These are phyloP conservation scores for Chrysochloris asiatica DNA, from an alignment of 2,113 vertebrate species.

Conservation along the genomic window DNA sequence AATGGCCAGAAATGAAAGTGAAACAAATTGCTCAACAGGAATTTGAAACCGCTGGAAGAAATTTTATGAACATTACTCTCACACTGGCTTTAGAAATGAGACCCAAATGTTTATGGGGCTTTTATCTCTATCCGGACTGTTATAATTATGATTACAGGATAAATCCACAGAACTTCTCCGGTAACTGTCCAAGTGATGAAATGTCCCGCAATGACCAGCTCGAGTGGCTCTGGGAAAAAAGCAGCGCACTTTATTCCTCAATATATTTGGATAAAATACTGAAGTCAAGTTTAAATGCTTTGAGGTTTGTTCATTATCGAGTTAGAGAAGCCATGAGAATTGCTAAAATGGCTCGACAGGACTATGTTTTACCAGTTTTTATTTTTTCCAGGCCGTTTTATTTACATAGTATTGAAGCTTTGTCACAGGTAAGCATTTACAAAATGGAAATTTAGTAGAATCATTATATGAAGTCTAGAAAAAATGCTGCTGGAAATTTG, in stretches of 20 bases:
- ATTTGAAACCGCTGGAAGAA: constrained; percentile 90
- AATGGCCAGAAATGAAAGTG: constrained; percentile 89
- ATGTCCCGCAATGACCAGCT: constrained; percentile 90
- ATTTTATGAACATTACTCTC: constrained; percentile 92
- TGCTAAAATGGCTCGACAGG: constrained; percentile 87
- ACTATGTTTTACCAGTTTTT: constrained; percentile 91
- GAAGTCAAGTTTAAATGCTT: constrained; percentile 89
- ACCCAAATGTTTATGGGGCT: constrained; percentile 91
- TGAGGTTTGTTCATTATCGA: constrained; percentile 93
- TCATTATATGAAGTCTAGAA: background rate
- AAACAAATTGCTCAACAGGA: constrained; percentile 88
- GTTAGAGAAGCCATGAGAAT: constrained; percentile 93
- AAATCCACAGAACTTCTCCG: constrained; percentile 88
- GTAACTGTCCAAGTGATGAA: constrained; percentile 91
- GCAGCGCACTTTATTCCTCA: constrained; percentile 91
- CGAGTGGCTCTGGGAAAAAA: constrained; percentile 93
- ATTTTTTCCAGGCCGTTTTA: constrained; percentile 95
- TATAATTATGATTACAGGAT: constrained; percentile 95
- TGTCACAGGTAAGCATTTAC: constrained; percentile 89
- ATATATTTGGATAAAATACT: constrained; percentile 91
- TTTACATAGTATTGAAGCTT: constrained; percentile 89
- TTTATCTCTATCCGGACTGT: constrained; percentile 95
- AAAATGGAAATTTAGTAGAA: constrained; percentile 1
- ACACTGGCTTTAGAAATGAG: constrained; percentile 87
- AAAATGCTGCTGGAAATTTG: constrained; percentile 11